Evolutionary conservation across 92 coral and sea anemone species (phyloP), one percentile per base, ranked within the genome.

Genomic region (Siderastrea siderea): DNA sequence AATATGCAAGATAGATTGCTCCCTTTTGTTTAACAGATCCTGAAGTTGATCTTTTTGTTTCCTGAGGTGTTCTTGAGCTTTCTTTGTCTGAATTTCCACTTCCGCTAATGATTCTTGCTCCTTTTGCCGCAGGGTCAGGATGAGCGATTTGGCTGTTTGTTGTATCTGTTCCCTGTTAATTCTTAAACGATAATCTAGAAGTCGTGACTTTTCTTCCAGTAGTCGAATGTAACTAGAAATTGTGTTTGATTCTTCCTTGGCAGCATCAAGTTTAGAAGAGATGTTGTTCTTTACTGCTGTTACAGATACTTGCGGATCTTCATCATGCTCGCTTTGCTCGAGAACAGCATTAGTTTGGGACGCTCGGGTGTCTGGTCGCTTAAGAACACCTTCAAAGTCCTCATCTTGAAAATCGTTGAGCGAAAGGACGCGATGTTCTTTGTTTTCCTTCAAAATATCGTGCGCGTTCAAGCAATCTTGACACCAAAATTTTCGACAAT

Each of bases 401-500:
- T 75, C 26, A 0, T 71, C 86, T 62, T 78, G 69, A 78, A 81
- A 67, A 15, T 81, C 76, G 15, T 44, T 81, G 53, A 68, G 52
- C 9, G 53, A 59, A 13, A 82, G 73, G 55, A 88, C 91, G 46
- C 91, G 88, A 58, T 88, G 91, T 6, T 51, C 26, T 55, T 68
- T 81, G 53, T 68, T 81, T 46, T 76, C 75, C 65, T 52, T 84
- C 71, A 88, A 79, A 47, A 76, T 38, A 54, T 55, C 68, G 61
- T 88, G 91, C 3, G 83, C 91, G 52, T 62, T 67, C 59, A 88
- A 68, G 12, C 91, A 88, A 44, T 9, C 54, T 16, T 88, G 49
- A 63, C 91, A 88, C 72, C 85, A 75, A 12, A 88, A 66, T 44
- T 83, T 74, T 69, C 68, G 46, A 68, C 91, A 88, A 2, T 82